A percentile compares a stretch with the other conserved stretches of the same genome.
Conservation (phyloP, 2,888 invertebrate genomes). For the Ischnura elegans region DNA sequence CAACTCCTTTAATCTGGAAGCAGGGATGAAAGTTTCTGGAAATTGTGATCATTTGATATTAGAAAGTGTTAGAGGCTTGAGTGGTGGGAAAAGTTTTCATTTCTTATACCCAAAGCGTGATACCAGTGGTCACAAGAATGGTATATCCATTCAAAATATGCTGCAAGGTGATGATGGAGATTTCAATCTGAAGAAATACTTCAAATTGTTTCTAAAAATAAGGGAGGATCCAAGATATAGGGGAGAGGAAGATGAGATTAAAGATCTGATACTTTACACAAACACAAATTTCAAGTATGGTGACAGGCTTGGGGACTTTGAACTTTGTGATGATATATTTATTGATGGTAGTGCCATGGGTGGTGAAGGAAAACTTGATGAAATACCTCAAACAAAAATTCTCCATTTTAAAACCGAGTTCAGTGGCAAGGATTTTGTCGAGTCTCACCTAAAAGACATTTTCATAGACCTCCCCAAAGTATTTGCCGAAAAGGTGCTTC, state of each 20-base stretch:
- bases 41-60: slow-evolving; percentile 54
- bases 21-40: slow-evolving; percentile 40
- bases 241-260: slow-evolving; percentile 16
- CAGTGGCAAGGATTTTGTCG: not conserved
- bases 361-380: slow-evolving; percentile 8
- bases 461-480: not conserved
- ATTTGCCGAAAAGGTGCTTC: not conserved
- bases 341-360: not conserved
- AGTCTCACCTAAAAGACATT: not conserved
- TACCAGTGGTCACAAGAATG: not conserved
- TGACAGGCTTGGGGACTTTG: not conserved
- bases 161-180: not conserved
- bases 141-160: not conserved
- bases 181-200: not conserved
- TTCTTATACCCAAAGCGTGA: slow-evolving; percentile 45
- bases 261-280: slow-evolving; percentile 62
- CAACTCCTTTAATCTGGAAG: slow-evolving; percentile 16
- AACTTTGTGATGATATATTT: slow-evolving; percentile 29
- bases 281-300: slow-evolving; percentile 38
- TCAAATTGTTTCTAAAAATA: not conserved
- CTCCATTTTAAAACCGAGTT: slow-evolving; percentile 42
- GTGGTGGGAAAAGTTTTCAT: not conserved
- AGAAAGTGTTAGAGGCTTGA: not conserved
- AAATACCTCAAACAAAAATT: not conserved
- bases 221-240: not conserved